These are phyloP conservation scores for Amiota communis DNA, from an alignment of 2,888 invertebrate species.

Conservation along the genomic window DNA sequence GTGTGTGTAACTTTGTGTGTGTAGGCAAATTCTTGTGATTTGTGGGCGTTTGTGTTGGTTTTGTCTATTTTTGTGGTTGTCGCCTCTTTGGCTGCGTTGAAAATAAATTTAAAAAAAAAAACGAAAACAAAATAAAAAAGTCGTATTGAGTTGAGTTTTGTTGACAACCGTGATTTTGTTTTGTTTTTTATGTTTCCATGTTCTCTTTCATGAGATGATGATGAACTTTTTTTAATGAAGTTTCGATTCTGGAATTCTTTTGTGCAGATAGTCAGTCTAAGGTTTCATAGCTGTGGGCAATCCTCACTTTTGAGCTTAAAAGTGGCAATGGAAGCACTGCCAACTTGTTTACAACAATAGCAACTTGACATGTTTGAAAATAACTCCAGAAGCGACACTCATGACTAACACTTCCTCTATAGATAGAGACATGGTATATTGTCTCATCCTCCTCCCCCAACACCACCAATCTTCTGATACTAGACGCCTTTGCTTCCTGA, in stretches of 20 bases:
- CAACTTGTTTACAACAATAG: no score
- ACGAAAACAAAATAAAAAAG: background rate
- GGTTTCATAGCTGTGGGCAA: background rate
- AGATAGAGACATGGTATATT: background rate
- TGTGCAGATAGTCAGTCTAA: background rate
- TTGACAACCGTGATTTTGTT: slow-evolving; percentile 31
- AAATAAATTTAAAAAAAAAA: background rate
- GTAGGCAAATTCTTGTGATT: slow-evolving; percentile 41
- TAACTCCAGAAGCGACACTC: background rate
- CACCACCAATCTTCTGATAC: background rate
- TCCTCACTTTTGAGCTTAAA: no score
- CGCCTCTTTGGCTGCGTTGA: background rate
- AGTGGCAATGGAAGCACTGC: no score
- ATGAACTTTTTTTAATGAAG: slow-evolving; percentile 63
- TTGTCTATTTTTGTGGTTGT: slow-evolving; percentile 59
- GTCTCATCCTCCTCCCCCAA: background rate
- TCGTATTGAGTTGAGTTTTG: slow-evolving; percentile 31
- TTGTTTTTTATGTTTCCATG: no score
- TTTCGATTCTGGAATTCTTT: slow-evolving; percentile 33
- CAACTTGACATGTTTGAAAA: no score
- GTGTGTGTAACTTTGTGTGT: background rate
- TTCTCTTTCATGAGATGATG: slow-evolving; percentile 25
- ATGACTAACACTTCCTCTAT: slow-evolving; percentile 16
- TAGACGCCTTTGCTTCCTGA: no score
- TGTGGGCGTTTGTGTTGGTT: slow-evolving; percentile 52